Evolutionary conservation across 1,140 invertebrate genomes (phyloP).

Genomic region (Ceratina australensis): DNA sequence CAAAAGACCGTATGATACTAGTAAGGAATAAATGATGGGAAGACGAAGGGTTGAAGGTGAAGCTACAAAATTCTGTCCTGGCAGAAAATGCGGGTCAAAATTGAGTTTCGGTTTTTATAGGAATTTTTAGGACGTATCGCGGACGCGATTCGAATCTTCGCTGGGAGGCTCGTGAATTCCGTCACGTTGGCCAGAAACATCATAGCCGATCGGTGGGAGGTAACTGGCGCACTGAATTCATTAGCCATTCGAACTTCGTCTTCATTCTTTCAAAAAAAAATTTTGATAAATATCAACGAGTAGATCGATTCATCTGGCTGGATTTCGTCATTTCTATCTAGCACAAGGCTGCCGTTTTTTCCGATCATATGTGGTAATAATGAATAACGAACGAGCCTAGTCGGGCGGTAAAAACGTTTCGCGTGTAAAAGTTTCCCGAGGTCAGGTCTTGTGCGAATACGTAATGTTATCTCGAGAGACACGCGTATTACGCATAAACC

Average conservation of each 20-base stretch:
- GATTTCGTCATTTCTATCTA: neutral
- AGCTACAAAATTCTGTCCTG: neutral
- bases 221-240: constrained; percentile 60
- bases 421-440: constrained; percentile 12
- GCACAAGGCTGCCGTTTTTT: neutral
- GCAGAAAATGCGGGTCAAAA: constrained; percentile 50
- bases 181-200: constrained; percentile 73
- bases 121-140: constrained; percentile 72
- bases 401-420: neutral
- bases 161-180: constrained; percentile 76
- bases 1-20: neutral
- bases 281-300: neutral
- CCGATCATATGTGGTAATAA: constrained; percentile 8
- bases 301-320: neutral
- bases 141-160: constrained; percentile 73
- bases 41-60: neutral
- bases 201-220: constrained; percentile 71
- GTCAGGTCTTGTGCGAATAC: neutral
- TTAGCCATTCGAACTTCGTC: neutral
- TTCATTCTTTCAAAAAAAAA: neutral
- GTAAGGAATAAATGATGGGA: no score
- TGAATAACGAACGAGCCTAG: neutral
- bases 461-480: neutral
- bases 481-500: no score
- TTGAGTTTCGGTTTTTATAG: constrained; percentile 72